These are phyloP conservation scores for Thalassoma bifasciatum DNA, from an alignment of 2,113 vertebrate species.

Conservation along the genomic window DNA sequence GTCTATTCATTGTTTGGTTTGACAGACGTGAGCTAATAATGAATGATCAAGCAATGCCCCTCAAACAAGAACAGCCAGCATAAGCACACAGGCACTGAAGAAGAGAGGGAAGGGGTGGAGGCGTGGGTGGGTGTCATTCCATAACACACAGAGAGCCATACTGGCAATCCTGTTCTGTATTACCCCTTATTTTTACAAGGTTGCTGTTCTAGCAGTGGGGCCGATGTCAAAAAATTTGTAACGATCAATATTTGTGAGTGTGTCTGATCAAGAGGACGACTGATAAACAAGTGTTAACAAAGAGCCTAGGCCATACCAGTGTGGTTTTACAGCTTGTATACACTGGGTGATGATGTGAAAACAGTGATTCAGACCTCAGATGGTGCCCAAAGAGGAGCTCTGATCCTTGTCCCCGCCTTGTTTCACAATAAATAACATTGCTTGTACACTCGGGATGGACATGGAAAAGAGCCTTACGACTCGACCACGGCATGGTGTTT, in stretches of 20 bases:
- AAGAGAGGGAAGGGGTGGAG: not conserved
- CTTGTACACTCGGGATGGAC: conserved; percentile 80
- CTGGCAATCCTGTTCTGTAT: conserved; percentile 53
- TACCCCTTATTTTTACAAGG: conserved; percentile 62
- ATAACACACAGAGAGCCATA: conserved; percentile 42
- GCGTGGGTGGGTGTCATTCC: conserved; percentile 39
- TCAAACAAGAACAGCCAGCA: conserved; percentile 68
- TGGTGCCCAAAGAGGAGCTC: conserved; percentile 59
- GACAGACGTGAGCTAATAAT: conserved; percentile 88
- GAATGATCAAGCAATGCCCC: conserved; percentile 86
- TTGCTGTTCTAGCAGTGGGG: conserved; percentile 65
- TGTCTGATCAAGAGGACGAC: conserved; percentile 69
- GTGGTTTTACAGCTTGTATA: conserved; percentile 80
- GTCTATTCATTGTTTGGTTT: conserved; percentile 89
- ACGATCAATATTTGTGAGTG: conserved; percentile 76
- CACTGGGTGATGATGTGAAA: conserved; percentile 73
- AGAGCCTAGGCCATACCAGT: conserved; percentile 59
- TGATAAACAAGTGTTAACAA: conserved; percentile 81
- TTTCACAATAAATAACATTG: conserved; percentile 81
- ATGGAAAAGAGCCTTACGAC: conserved; percentile 81
- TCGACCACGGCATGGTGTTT: conserved; percentile 72
- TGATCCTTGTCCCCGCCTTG: conserved; percentile 81
- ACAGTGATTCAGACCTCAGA: conserved; percentile 77
- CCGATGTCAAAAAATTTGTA: conserved; percentile 74
- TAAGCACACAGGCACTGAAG: conserved; percentile 40